Conservation (phyloP, 2,113 vertebrate genomes). For the Penelope pileata region DNA sequence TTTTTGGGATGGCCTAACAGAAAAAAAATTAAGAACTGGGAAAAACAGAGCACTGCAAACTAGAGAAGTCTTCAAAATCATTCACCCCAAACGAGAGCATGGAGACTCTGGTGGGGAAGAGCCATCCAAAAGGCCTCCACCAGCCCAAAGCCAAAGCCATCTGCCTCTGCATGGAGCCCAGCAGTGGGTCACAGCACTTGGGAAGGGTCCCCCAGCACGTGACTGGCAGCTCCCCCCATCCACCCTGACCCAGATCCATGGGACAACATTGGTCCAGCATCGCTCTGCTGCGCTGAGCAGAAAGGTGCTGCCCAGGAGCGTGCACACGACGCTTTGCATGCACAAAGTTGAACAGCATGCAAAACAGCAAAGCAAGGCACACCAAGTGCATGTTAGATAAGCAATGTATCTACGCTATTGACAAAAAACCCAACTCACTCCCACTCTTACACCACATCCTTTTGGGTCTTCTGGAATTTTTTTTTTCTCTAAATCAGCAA, state of each 20-base stretch:
- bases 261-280: neutral
- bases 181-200: neutral
- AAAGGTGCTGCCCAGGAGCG: neutral
- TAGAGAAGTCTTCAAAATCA: neutral
- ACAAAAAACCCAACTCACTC: neutral
- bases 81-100: neutral
- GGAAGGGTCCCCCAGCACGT: neutral
- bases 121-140: neutral
- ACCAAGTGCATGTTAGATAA: neutral
- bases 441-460: neutral
- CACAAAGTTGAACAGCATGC: neutral
- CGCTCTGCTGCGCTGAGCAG: neutral
- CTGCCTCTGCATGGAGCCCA: neutral
- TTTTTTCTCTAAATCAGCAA: neutral
- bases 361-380: neutral
- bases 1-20: neutral
- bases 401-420: neutral
- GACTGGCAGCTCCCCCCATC: neutral
- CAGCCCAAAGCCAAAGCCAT: neutral
- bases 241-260: neutral
- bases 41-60: neutral
- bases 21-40: neutral
- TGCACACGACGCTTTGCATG: accelerated
- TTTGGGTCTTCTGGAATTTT: neutral
- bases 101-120: neutral